Base-by-base conservation (phyloP, 2,888 invertebrate genomes). In the Drosophila quinaria region DNA sequence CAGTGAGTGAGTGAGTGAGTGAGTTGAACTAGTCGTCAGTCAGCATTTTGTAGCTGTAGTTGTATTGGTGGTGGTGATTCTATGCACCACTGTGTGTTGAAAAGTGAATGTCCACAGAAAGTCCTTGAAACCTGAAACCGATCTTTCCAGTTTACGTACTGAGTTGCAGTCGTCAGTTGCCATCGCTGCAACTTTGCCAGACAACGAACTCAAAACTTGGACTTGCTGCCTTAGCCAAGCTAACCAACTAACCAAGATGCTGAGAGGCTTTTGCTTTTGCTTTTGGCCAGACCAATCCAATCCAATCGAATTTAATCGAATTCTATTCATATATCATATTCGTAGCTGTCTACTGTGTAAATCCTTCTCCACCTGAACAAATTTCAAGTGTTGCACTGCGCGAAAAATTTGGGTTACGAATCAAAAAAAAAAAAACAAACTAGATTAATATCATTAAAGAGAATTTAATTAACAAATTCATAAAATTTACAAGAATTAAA, bases 41-140 rank as follows among this genome's bases (percentile, higher is more conserved):
- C 62, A 70, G 68, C 71, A 65, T 47, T 58, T 22, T 35, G 35
- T 25, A n/a, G n/a, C n/a, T n/a, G n/a, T n/a, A 8, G n/a, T 3
- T 15, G 33, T 55, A 10, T 5, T 19, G 15, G 39, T 58, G 52
- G 52, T 70, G 58, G 6, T 25, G 5, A 49, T 68, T 67, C 81
- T 79, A 78, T 70, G 47, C 55, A 63, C 41, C 55, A 49, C 41
- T 50, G 55, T 73, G 58, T 61, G 31, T 35, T 51, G 80, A 92
- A 92, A 92, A 92, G 92, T 92, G 92, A 92, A 92, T 92, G 92
- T 92, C 92, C 92, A 92, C 91, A 81, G 91, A 86, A 92, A 92
- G 92, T 92, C 92, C 92, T 92, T 92, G 92, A 92, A 92, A 92
- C 91, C 90, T 91, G 91, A 92, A 92, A 92, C 91, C 91, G 89